Percentiles rank a stretch among this genome's conserved stretches.
Evolutionary conservation across 2,113 vertebrate genomes (phyloP).

Genomic region (Anguilla japonica): DNA sequence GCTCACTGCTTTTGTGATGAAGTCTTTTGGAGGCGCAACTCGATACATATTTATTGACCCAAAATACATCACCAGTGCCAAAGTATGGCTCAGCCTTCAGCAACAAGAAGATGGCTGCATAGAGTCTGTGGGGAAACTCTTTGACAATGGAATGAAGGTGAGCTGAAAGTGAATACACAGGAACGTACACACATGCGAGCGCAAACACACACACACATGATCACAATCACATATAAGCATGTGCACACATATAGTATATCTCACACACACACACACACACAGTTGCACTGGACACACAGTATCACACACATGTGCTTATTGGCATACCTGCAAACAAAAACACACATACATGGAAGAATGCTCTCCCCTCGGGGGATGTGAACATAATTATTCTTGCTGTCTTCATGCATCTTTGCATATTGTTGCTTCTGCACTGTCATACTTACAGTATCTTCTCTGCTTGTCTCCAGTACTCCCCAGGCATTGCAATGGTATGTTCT

Average conservation of each 20-base stretch:
- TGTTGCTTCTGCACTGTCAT: neutral
- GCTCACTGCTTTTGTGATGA: constrained; percentile 79
- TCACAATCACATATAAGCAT: neutral
- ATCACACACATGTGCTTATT: neutral
- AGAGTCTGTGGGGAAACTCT: constrained; percentile 64
- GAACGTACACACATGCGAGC: too few species aligned
- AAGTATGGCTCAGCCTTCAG: constrained; percentile 63
- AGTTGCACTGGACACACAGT: too few species aligned
- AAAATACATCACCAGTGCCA: constrained; percentile 38
- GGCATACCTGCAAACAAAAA: neutral
- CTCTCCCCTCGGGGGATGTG: neutral
- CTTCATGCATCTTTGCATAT: neutral
- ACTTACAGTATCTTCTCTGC: neutral
- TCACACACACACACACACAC: neutral
- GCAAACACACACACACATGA: neutral
- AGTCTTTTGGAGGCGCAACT: constrained; percentile 66
- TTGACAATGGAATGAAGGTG: constrained; percentile 77
- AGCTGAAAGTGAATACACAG: neutral
- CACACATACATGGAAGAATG: neutral
- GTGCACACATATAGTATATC: neutral
- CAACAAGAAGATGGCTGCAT: constrained; percentile 75
- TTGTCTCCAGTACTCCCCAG: neutral
- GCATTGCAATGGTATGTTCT: neutral
- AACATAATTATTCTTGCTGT: neutral
- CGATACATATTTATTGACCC: constrained; percentile 66